Base-by-base conservation (phyloP, 2,888 invertebrate species). In the Cheilosia vulpina region DNA sequence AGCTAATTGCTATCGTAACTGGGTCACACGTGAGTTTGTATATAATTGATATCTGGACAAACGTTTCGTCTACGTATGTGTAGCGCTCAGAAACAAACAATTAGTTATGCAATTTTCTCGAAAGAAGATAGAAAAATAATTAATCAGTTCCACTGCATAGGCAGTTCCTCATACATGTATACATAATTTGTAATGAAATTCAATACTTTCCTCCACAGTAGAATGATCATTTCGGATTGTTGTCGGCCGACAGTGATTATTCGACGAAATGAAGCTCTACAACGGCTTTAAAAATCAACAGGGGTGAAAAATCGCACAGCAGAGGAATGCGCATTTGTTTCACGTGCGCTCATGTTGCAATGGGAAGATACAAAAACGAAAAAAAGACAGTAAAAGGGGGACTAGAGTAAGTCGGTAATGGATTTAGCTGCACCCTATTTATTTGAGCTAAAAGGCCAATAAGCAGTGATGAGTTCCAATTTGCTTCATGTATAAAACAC, bases 201-300 rank as follows among this genome's bases (percentile, higher is more conserved):
- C 62, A 75, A 80, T 75, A 73, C 80, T 75, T 79, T 79, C 60
- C 62, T 80, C 62, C 80, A 80, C 75, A 75, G 66, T 62, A 75
- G 62, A 66, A 58, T 68, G 75, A 68, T 66, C 60, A 69, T 19
- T 72, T 72, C n/a, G 52, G 60, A 53, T 50, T 62, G 57, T 11
- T 58, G 65, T 66, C 45, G 34, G 53, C 52, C 55, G 60, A 80
- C 55, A 47, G 60, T 38, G 41, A 73, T 62, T 72, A 66, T 79
- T 72, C 53, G 24, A 66, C 58, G 66, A 73, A 79, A 66, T 73
- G 79, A 79, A 66, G 73, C 79, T 60, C 73, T 38, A 65, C 79
- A 79, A 72, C 11, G 50, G 34, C 47, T 15, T 11, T 4, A 43
- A 13, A 31, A 68, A 13, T 53, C 55, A 68, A 27, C 11, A 5